Base-by-base conservation (phyloP, 2,113 vertebrate species). In the Cyprinodon variegatus region DNA sequence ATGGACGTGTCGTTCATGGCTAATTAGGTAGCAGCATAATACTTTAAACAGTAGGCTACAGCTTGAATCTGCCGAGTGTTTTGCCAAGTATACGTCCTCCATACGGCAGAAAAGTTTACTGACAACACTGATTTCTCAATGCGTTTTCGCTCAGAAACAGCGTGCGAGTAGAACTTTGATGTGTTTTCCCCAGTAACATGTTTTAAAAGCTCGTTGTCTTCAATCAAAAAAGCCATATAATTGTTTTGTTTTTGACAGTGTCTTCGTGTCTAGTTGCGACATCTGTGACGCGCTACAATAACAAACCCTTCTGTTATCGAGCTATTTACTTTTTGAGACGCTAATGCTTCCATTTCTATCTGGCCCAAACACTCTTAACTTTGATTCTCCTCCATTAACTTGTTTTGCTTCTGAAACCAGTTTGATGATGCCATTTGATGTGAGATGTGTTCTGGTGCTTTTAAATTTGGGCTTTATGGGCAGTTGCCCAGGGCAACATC, bases 1-100 rank as follows among this genome's bases (percentile, higher is more conserved):
- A 88, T 59, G 80, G 29, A 14, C 12, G 71, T 62, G 4, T 77
- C 36, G 60, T 3, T 60, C 63, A 22, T 12, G 38, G 50, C 39
- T 65, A 12, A 11, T 39, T 71, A 4, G 48, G 50, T 82, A 64
- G 50, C 68, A 36, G 41, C 69, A 11, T 45, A 11, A 11, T 45
- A 45, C 9, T 20, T n/a, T 22, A 11, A 22, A 61, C 37, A 57
- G 61, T 43, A 29, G 29, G 29, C 29, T 29, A 36, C 17, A 48
- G 2, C 13, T 15, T 50, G n/a, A 59, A 67, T 14, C 17, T 13
- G 7, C 48, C 60, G 6, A 3, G 53, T 60, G 22, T 67, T 69
- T 13, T 48, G 46, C 3, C 17, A n/a, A 10, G 50, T n/a, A n/a
- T 17, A n/a, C 50, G 50, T 57, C 50, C n/a, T 6, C 50, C 15